Base-by-base conservation (phyloP, 1,140 invertebrate species). In the Lethocerus indicus region DNA sequence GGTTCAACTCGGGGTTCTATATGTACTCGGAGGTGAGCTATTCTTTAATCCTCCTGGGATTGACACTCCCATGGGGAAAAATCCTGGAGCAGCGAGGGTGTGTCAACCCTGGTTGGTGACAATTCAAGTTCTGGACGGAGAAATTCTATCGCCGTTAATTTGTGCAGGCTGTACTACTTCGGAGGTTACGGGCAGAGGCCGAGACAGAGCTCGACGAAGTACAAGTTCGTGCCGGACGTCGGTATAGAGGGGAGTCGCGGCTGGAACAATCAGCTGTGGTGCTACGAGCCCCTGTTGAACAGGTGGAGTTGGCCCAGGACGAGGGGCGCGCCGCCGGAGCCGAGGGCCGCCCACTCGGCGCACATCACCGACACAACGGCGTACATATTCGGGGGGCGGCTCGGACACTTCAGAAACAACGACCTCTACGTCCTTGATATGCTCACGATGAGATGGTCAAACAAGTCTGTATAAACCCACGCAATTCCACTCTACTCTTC, bases 341-440 rank as follows among this genome's bases (percentile, higher is more conserved):
- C 67, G 5, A 52, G 70, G 43, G 70, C 70, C 32, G 70, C 70
- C 9, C 65, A 69, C 57, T 61, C 68, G 28, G 60, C 59, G 40
- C 61, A 61, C 12, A 56, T 59, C 32, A 45, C 61, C 4, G 59
- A 58, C 7, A 51, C 55, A 27, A 59, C 53, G 40, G 64, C 67
- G 2, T 71, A 63, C 51, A 55, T 71, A 23, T 72, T 71, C 63
- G 70, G 70, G 37, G 70, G 70, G 6, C 55, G 70, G 12, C 58
- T 66, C 50, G 49, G 52, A 13, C 29, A 48, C 1, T 42, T 44
- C 7, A 57, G 70, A 49, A 53, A 65, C 52, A 70, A 70, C 61
- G 69, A 71, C 51, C 52, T 71, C 14, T 65, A 71, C 51, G 58
- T 56, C 35, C 58, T 72, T 16, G 61, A 71, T 54, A 54, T 71